Percentiles rank a stretch among this genome's conserved stretches.
Conservation (phyloP, 2,888 invertebrate genomes). For the Dendrolimus houi region DNA sequence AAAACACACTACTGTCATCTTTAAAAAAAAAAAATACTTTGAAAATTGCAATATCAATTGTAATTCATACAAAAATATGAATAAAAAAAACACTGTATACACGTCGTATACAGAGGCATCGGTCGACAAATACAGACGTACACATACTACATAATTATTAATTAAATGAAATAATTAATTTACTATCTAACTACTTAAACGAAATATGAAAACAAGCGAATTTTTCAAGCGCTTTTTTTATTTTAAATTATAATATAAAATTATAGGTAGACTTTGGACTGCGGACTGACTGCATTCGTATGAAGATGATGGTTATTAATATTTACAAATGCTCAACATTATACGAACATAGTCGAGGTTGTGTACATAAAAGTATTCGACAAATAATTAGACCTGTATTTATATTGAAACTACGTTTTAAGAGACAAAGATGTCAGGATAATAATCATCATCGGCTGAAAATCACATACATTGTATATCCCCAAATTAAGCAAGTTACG, state of each 20-base stretch:
- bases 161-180: constrained; percentile 34
- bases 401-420: no score
- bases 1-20: no score
- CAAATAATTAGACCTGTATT: no score
- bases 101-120: background rate
- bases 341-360: no score
- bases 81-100: background rate
- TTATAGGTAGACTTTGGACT: background rate
- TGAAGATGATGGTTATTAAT: no score
- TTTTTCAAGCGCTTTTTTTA: constrained; percentile 30
- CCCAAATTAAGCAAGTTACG: no score
- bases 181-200: constrained; percentile 56
- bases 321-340: no score
- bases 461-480: no score
- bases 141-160: constrained; percentile 2
- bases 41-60: background rate
- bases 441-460: no score
- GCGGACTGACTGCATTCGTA: background rate
- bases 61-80: constrained; percentile 1
- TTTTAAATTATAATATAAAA: constrained; percentile 3
- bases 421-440: no score
- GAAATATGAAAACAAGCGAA: constrained; percentile 36
- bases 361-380: no score
- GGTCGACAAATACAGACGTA: constrained; percentile 3
- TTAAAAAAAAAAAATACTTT: background rate